Evolutionary conservation across 2,888 invertebrate species (phyloP), one percentile per base, ranked within the genome.

Genomic region (Pyrgus malvae): DNA sequence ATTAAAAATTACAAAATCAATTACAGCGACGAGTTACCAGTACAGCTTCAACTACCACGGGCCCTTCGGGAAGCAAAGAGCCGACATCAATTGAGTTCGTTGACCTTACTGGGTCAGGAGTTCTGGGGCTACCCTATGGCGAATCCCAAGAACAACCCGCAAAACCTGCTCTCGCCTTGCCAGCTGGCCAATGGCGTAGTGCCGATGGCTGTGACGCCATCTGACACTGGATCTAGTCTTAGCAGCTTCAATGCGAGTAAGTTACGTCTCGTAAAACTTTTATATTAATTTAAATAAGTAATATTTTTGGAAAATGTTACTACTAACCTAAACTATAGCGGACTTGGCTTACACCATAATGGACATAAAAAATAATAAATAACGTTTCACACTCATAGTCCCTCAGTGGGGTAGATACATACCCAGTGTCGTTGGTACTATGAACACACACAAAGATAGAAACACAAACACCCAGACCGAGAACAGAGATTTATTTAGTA

Each of bases 1-100:
- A n/a, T n/a, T n/a, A n/a, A n/a, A n/a, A n/a, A n/a, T n/a, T n/a
- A n/a, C n/a, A n/a, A n/a, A n/a, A n/a, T 37, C 25, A 6, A 11
- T 91, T 89, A 51, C 90, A 95, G 96, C 87, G 98, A 98, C 81
- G 98, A 98, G 90, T 91, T 98, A 72, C 98, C 98, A 58, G 97
- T 97, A 51, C 96, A 96, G 84, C 91, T 99, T 66, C 93, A 94
- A 64, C 89, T 98, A 70, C 98, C 98, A 37, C 93, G 94, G 64
- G 94, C 96, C 23, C 93, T 98, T 66, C 93, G 95, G 48, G 96
- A 97, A 64, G 97, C 97, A 44, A 95, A 94, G 78, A 96, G 97
- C 72, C 93, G 97, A 35, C 97, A 97, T 78, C 97, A 98, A 76
- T 92, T 99, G 42, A 95, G 96, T 44, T 97, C 98, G 1, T 88